Evolutionary conservation across 2,113 vertebrate species (phyloP).

Genomic region (Lepisosteus oculatus): DNA sequence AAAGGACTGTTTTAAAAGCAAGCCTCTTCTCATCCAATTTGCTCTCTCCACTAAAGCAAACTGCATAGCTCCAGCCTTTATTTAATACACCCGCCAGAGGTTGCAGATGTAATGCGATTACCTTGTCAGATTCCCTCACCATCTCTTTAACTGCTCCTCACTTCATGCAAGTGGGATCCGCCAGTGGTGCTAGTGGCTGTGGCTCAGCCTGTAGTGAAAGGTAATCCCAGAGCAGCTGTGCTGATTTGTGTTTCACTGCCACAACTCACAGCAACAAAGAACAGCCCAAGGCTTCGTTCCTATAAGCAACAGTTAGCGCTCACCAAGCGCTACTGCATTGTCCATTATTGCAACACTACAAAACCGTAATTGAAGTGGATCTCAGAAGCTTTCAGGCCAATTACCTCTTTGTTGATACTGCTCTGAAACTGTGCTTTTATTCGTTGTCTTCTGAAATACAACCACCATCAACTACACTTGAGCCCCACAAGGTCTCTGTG

Average conservation of each 20-base stretch:
- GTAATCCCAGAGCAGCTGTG: not conserved
- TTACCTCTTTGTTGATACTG: too few relatives aligned
- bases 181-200: not conserved
- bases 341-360: too few relatives aligned
- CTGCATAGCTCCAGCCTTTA: not conserved
- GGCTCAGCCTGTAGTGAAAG: not conserved
- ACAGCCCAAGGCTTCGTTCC: not conserved
- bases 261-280: not conserved
- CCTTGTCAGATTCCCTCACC: slow-evolving; percentile 4
- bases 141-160: not conserved
- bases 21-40: too few relatives aligned
- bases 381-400: too few relatives aligned
- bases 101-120: not conserved
- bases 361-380: too few relatives aligned
- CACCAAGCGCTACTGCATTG: not conserved
- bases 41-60: too few relatives aligned
- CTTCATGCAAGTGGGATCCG: not conserved
- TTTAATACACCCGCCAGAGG: slow-evolving; percentile 3
- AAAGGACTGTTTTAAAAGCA: too few relatives aligned
- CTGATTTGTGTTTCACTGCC: not conserved
- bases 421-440: too few relatives aligned
- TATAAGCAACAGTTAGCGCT: not conserved
- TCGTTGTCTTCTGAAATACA: too few relatives aligned
- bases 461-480: too few relatives aligned
- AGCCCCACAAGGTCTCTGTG: too few relatives aligned